Evolutionary conservation across 2,888 invertebrate species (phyloP).

Genomic region (Margaritifera margaritifera): DNA sequence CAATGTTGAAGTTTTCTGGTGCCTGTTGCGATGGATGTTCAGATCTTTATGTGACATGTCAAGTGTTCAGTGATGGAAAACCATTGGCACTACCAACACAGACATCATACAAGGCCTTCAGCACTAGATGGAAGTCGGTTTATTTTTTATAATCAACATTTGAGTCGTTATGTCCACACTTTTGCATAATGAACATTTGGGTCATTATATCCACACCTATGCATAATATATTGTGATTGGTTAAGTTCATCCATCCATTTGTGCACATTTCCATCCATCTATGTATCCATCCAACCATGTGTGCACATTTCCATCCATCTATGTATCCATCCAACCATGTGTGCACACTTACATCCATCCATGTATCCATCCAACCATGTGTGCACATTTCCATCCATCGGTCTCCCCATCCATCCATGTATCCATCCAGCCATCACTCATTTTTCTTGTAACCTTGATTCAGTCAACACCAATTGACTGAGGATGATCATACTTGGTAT

Average conservation of each 20-base stretch:
- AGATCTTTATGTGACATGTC: slow-evolving; percentile 90
- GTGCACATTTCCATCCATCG: not conserved
- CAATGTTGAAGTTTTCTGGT: slow-evolving; percentile 92
- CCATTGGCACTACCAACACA: slow-evolving; percentile 89
- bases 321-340: too few relatives aligned
- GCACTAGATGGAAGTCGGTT: slow-evolving; percentile 91
- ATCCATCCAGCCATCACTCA: too few relatives aligned
- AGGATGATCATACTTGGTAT: too few relatives aligned
- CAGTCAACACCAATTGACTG: too few relatives aligned
- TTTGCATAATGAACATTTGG: not conserved
- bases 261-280: not conserved
- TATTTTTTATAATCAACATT: not conserved
- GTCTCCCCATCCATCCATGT: too few relatives aligned
- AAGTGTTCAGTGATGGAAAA: slow-evolving; percentile 85
- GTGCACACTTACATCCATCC: not conserved
- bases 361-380: not conserved
- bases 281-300: too few relatives aligned
- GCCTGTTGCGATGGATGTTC: slow-evolving; percentile 88
- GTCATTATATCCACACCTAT: not conserved
- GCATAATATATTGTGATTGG: not conserved
- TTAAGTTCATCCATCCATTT: not conserved
- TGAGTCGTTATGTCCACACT: not conserved
- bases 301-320: too few relatives aligned
- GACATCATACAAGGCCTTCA: slow-evolving; percentile 93
- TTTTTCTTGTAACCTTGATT: too few relatives aligned